Conservation (phyloP, 2,888 invertebrate genomes). For the Hypolimnas misippus region DNA sequence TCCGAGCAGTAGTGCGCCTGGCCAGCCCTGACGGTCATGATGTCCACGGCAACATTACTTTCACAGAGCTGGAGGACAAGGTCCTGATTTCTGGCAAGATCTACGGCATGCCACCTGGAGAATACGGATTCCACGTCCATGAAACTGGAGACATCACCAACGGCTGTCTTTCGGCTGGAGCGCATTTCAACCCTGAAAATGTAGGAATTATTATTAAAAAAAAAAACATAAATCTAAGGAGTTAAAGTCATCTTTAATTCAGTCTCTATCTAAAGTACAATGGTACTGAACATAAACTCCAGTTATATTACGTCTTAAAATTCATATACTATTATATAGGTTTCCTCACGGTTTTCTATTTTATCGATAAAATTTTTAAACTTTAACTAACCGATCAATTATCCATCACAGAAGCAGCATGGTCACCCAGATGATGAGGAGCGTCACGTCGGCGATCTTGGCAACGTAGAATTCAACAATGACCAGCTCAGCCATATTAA, state of each 20-base stretch:
- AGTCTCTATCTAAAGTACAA: too few species aligned
- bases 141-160: conserved; percentile 88
- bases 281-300: too few species aligned
- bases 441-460: conserved; percentile 94
- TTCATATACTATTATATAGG: too few species aligned
- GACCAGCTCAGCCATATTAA: conserved; percentile 84
- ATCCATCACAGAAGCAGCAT: conserved; percentile 87
- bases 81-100: conserved; percentile 85
- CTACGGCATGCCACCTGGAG: conserved; percentile 84
- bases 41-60: conserved; percentile 68
- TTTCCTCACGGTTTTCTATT: too few species aligned
- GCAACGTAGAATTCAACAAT: conserved; percentile 88
- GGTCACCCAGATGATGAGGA: conserved; percentile 87
- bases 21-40: conserved; percentile 49
- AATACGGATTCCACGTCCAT: conserved; percentile 91
- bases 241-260: too few species aligned
- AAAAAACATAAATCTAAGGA: too few species aligned
- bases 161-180: too few species aligned
- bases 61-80: conserved; percentile 83
- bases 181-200: too few species aligned
- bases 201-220: too few species aligned
- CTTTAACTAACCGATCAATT: too few species aligned
- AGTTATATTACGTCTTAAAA: too few species aligned
- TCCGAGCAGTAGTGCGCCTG: conserved; percentile 56
- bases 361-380: too few species aligned